Conservation (phyloP, 2,888 invertebrate species). For the Microchrysa polita region DNA sequence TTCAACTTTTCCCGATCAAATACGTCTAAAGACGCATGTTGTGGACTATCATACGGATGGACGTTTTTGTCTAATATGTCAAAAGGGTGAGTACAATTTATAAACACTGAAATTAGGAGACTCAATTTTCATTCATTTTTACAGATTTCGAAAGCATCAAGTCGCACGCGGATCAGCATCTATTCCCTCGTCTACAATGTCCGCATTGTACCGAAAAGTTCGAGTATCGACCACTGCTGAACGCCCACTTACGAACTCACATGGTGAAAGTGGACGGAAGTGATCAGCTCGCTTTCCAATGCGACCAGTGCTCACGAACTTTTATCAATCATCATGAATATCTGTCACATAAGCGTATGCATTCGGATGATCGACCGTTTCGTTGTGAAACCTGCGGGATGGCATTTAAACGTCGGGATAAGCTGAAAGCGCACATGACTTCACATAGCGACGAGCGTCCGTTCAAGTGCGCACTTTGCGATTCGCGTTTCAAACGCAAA, state of each 20-base stretch:
- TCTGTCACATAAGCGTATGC: slow-evolving; percentile 14
- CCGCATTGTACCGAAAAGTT: slow-evolving; percentile 27
- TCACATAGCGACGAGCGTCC: slow-evolving; percentile 21
- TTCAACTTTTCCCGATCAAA: not conserved
- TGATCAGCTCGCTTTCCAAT: slow-evolving; percentile 21
- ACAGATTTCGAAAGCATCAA: slow-evolving; percentile 27
- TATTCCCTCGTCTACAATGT: slow-evolving; percentile 28
- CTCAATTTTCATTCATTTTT: not conserved
- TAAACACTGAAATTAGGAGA: no score
- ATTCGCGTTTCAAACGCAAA: slow-evolving; percentile 27
- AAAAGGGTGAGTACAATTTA: slow-evolving; percentile 15
- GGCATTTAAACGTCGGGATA: slow-evolving; percentile 37
- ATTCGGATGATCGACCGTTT: slow-evolving; percentile 30
- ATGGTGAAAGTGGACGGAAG: slow-evolving; percentile 21
- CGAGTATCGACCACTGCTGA: slow-evolving; percentile 16
- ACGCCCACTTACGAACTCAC: slow-evolving; percentile 23
- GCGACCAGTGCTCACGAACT: slow-evolving; percentile 7
- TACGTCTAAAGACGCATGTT: slow-evolving; percentile 16
- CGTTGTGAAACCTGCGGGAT: slow-evolving; percentile 33
- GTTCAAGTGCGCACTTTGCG: slow-evolving; percentile 28
- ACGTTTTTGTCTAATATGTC: slow-evolving; percentile 24
- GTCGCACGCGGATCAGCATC: slow-evolving; percentile 19
- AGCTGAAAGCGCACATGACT: slow-evolving; percentile 35
- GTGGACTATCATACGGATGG: slow-evolving; percentile 38
- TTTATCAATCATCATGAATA: slow-evolving; percentile 20